Conservation (phyloP, 2,113 vertebrate species). For the Passer domesticus region DNA sequence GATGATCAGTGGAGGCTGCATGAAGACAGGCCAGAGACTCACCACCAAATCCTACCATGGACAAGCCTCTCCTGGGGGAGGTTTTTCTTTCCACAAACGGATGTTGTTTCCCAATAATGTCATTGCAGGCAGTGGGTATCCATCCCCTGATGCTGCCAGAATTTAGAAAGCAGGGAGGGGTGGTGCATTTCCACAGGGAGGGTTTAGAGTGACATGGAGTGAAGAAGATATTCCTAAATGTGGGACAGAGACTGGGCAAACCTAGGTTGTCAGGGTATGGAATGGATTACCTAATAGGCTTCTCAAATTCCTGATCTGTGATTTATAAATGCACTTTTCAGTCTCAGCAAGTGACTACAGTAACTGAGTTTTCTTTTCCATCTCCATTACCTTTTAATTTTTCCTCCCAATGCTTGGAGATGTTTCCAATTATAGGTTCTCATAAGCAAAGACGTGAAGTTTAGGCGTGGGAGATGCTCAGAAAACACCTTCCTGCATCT, state of each 20-base stretch:
- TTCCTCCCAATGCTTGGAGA: neutral
- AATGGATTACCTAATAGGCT: neutral
- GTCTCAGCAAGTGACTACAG: neutral
- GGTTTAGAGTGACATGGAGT: neutral
- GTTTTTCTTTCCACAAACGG: neutral
- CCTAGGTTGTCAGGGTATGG: neutral
- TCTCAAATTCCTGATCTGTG: slow-evolving; percentile 13
- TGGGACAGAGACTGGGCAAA: neutral
- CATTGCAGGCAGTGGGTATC: neutral
- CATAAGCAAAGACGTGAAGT: neutral
- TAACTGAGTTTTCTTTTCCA: slow-evolving; percentile 25
- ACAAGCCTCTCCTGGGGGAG: neutral
- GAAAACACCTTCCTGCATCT: neutral
- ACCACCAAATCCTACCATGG: neutral
- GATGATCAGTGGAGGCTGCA: neutral
- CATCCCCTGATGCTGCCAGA: neutral
- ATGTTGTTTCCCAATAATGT: neutral
- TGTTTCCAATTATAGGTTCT: slow-evolving; percentile 51
- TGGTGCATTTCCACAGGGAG: neutral
- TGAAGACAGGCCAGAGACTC: neutral
- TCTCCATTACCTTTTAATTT: slow-evolving; percentile 16
- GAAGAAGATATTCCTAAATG: neutral
- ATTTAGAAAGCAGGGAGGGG: neutral
- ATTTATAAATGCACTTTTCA: neutral
- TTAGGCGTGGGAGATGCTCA: slow-evolving; percentile 35